Base-by-base conservation (phyloP, 2,888 invertebrate species). In the Ceramica pisi region DNA sequence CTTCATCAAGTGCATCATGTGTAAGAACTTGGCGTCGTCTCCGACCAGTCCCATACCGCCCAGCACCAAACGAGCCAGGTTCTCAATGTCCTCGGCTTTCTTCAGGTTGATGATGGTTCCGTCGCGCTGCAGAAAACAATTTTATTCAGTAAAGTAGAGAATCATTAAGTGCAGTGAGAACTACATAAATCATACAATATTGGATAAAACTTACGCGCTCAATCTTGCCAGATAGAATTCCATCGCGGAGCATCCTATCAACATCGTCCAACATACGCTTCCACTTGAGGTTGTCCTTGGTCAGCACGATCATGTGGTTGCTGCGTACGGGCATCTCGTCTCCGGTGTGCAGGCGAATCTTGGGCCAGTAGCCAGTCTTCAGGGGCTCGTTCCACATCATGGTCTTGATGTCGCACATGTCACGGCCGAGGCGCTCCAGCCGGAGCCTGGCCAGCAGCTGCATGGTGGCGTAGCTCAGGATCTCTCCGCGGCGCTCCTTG, bases 51-150 rank as follows among this genome's bases (percentile, higher is more conserved):
- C 96, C 75, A 97, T 94, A 81, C 97, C 97, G 57, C 97, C 97
- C 89, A 97, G 96, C 80, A 98, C 93, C 82, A 98, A 86, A 84
- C 97, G 96, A 57, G 97, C 97, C 74, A 98, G 95, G 85, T 96
- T 95, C 88, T 98, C 97, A 79, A 97, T 93, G 81, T 97, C 97
- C 80, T 97, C 97, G 3, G 97, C 95, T 80, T 97, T 97, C 91
- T 96, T 97, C 69, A 98, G 90, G 84, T 96, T 96, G 76, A 97
- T 92, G 67, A 96, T 92, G 5, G 96, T 95, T 60, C 97, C 97
- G 80, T 97, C 97, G 67, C 95, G 94, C 96, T 96, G 81, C 63
- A 60, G 56, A 72, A 78, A 59, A 53, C 14, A 60, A 26, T 26
- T 14, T 12, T 19, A 16, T 35, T 72, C 0, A 72, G 16, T 9